phyloP scores from a whole-genome alignment of 2,888 invertebrate species.

The Tromatobia lineatoria region DNA sequence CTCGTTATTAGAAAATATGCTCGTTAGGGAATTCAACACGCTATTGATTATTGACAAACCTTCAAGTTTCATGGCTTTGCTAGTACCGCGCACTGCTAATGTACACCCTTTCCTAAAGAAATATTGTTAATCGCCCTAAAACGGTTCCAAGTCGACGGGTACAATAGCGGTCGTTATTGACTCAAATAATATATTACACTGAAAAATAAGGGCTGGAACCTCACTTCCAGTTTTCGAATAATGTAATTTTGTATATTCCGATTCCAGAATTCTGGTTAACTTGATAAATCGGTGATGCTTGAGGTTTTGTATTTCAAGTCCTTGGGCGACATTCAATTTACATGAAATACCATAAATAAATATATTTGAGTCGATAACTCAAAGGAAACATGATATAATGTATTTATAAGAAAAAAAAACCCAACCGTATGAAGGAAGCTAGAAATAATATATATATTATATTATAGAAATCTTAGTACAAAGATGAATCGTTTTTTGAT shows the following conservation, averaged over 20 bases:
- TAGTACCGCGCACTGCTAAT: conserved; percentile 45
- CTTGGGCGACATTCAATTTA: conserved; percentile 23
- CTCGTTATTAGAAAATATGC: conserved; percentile 43
- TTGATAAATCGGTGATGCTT: conserved; percentile 25
- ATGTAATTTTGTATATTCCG: conserved; percentile 54
- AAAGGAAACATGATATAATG: conserved; percentile 36
- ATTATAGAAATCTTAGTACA: conserved; percentile 77
- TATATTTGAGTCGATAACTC: conserved; percentile 41
- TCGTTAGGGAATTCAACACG: conserved; percentile 34
- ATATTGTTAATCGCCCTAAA: conserved; percentile 35
- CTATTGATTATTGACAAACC: conserved; percentile 42
- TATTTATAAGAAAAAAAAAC: conserved; percentile 45
- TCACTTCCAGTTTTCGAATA: conserved; percentile 38
- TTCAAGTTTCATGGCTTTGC: conserved; percentile 52
- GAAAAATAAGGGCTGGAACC: conserved; percentile 49
- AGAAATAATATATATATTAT: conserved; percentile 72
- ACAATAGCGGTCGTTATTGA: conserved; percentile 33
- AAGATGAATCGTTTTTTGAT: conserved; percentile 78
- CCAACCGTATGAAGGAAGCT: conserved; percentile 62
- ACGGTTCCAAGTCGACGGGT: conserved; percentile 14
- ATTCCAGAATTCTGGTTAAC: conserved; percentile 26
- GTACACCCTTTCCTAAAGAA: conserved; percentile 5
- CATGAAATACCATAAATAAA: conserved; percentile 11
- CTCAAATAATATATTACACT: conserved; percentile 39
- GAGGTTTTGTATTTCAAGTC: conserved; percentile 5